Conservation (phyloP, 2,797 vertebrate species). For the Coluber constrictor region DNA sequence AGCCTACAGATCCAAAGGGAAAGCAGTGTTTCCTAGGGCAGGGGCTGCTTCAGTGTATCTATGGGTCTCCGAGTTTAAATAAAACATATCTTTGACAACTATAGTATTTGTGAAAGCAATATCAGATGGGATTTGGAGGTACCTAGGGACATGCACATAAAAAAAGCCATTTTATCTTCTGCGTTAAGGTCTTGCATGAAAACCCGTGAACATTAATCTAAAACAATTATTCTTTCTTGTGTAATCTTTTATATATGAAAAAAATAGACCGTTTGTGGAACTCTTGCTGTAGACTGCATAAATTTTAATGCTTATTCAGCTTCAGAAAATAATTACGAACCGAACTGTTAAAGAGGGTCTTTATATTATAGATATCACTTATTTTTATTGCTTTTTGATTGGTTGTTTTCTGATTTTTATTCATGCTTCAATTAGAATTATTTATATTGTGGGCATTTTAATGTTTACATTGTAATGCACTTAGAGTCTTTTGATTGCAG, state of each 20-base stretch:
- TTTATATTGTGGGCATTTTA: neutral
- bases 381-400: neutral
- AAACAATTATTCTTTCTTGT: neutral
- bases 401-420: neutral
- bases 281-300: neutral
- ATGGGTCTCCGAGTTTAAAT: neutral
- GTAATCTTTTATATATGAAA: neutral
- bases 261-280: neutral
- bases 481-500: neutral
- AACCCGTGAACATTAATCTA: neutral
- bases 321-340: neutral
- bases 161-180: neutral
- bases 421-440: neutral
- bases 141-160: neutral
- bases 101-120: neutral
- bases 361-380: neutral
- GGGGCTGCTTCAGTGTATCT: neutral
- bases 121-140: neutral
- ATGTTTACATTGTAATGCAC: neutral
- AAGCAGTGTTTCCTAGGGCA: neutral
- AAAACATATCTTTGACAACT: neutral
- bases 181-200: neutral
- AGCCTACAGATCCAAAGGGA: neutral
- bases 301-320: neutral
- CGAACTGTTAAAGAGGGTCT: neutral